phyloP scores from a whole-genome alignment of 2,797 vertebrate species.

The Capromys pilorides region DNA sequence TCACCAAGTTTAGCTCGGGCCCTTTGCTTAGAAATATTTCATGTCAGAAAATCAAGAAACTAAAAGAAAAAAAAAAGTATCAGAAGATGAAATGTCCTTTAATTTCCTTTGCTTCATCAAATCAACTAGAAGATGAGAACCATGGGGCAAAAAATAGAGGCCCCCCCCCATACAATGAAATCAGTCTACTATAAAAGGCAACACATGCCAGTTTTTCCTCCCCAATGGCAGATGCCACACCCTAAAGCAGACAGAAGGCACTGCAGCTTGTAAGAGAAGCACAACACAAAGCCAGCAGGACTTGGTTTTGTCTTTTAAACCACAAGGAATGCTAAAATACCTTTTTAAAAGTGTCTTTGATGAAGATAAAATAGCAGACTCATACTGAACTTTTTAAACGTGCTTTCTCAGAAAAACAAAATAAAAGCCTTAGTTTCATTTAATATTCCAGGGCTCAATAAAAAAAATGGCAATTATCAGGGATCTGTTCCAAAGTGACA shows the following conservation, averaged over 20 bases:
- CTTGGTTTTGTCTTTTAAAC: conserved; percentile 79
- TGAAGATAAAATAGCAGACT: conserved; percentile 66
- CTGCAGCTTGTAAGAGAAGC: conserved; percentile 83
- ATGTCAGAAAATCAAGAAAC: conserved; percentile 41
- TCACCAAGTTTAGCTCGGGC: conserved; percentile 75
- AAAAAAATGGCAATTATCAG: conserved; percentile 75
- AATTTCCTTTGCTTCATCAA: conserved; percentile 79
- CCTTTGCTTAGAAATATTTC: conserved; percentile 76
- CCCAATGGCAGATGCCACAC: conserved; percentile 87
- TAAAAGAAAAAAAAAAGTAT: conserved; percentile 46
- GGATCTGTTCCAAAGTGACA: conserved; percentile 71
- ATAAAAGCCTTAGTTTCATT: conserved; percentile 64
- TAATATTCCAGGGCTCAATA: conserved; percentile 77
- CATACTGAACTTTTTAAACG: conserved; percentile 76
- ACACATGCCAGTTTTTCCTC: conserved; percentile 85
- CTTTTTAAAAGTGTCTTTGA: conserved; percentile 76
- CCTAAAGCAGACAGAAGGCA: conserved; percentile 87
- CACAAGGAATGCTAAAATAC: conserved; percentile 76
- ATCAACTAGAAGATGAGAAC: conserved; percentile 77
- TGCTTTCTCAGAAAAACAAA: conserved; percentile 63
- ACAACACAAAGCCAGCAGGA: conserved; percentile 84
- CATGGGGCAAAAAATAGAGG: conserved; percentile 78
- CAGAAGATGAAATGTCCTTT: conserved; percentile 64
- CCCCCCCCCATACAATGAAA: conserved; percentile 82
- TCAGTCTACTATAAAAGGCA: conserved; percentile 83